Percentiles rank a stretch among this genome's conserved stretches.
phyloP scores from a whole-genome alignment of 2,113 vertebrate genomes.

The Pardalotus punctatus region DNA sequence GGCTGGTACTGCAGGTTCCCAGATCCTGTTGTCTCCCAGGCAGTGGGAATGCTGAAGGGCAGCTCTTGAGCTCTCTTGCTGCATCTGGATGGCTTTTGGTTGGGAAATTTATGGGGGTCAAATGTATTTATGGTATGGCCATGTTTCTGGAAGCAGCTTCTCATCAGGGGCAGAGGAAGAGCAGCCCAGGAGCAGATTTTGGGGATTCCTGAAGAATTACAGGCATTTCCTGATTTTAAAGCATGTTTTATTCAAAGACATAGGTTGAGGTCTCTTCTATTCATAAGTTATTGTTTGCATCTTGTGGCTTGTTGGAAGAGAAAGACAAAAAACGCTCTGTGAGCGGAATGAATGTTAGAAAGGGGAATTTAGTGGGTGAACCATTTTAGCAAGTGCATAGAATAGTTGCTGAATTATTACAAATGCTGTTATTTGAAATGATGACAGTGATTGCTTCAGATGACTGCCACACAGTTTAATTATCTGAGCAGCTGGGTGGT shows the following conservation, averaged over 20 bases:
- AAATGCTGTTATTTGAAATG: neutral
- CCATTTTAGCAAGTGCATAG: accelerated
- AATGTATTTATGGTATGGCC: neutral
- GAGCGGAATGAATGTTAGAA: neutral
- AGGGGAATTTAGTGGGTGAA: neutral
- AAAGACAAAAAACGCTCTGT: neutral
- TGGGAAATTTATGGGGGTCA: neutral
- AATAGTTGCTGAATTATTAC: neutral
- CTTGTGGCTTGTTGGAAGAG: neutral
- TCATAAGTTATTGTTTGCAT: neutral
- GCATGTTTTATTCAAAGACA: neutral
- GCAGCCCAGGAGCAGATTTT: neutral
- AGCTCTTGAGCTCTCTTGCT: neutral
- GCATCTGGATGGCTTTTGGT: neutral
- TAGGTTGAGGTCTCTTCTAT: neutral
- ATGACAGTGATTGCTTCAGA: neutral
- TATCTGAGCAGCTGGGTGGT: neutral
- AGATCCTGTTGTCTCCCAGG: neutral
- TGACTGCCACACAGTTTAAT: neutral
- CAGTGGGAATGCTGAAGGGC: neutral
- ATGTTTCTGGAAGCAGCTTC: neutral
- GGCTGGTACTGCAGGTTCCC: neutral
- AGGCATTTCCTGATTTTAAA: neutral
- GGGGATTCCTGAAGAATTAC: neutral
- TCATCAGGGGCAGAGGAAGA: neutral